Percentiles rank a stretch among this genome's conserved stretches.
phyloP scores from a whole-genome alignment of 2,113 vertebrate genomes.

The Nothobranchius kuhntae region DNA sequence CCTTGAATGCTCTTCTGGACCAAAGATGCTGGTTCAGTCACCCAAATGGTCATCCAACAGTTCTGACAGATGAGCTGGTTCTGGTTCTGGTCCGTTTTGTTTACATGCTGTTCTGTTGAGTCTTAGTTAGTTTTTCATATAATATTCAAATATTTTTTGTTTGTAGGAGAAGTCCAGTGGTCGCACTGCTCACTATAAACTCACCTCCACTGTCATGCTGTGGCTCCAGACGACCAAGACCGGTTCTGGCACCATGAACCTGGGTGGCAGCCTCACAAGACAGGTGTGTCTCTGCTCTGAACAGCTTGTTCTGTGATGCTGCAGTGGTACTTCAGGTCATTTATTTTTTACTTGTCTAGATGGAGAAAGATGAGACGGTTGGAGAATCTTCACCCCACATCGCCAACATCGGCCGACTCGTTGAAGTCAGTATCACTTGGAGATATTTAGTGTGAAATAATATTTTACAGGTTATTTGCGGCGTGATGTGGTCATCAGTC shows the following conservation, averaged over 20 bases:
- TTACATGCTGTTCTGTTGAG: too few relatives aligned
- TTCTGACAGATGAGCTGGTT: too few relatives aligned
- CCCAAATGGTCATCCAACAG: too few relatives aligned
- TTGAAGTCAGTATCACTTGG: conserved; percentile 85
- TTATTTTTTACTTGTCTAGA: conserved; percentile 71
- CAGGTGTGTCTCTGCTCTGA: conserved; percentile 78
- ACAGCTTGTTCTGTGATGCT: not conserved
- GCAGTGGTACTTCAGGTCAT: not conserved
- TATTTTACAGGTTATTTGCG: too few relatives aligned
- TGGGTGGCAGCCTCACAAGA: conserved; percentile 97
- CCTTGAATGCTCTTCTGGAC: too few relatives aligned
- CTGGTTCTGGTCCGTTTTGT: too few relatives aligned
- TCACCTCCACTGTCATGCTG: conserved; percentile 99
- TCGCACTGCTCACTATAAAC: conserved; percentile 98
- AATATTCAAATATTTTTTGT: conserved; percentile 11
- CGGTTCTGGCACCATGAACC: conserved; percentile 97
- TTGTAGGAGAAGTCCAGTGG: conserved; percentile 95
- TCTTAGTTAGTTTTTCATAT: not conserved
- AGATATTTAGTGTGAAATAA: not conserved
- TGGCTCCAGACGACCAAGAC: conserved; percentile 99
- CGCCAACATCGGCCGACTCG: conserved; percentile 96
- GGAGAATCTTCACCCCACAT: conserved; percentile 96
- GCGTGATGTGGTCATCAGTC: too few relatives aligned
- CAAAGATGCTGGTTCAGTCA: too few relatives aligned
- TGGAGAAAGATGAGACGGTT: conserved; percentile 97